Evolutionary conservation across 2,888 invertebrate species (phyloP).

Genomic region (Lepidonotus clava): DNA sequence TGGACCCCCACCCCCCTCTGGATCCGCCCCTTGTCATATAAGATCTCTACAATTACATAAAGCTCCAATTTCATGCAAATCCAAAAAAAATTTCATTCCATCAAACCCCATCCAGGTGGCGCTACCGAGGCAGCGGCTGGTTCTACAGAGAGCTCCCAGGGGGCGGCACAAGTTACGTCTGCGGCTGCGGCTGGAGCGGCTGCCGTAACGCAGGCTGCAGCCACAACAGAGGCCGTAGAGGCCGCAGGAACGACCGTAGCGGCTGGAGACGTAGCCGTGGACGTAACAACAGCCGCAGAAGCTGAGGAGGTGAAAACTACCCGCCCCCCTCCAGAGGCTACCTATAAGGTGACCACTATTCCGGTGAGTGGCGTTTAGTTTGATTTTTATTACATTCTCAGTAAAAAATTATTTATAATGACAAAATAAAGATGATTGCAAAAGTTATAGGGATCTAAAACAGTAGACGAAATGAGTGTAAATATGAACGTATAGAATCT

Average conservation of each 20-base stretch:
- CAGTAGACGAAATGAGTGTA: background rate
- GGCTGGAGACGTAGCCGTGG: background rate
- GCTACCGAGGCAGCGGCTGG: background rate
- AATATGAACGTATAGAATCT: background rate
- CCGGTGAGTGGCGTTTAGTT: background rate
- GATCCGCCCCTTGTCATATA: no score
- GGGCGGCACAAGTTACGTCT: background rate
- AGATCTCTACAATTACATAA: no score
- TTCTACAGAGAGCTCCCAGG: background rate
- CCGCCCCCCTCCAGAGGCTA: constrained; percentile 12
- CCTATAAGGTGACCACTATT: constrained; percentile 17
- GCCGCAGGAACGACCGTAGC: background rate
- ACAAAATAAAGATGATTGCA: background rate
- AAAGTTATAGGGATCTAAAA: background rate
- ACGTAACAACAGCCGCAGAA: background rate
- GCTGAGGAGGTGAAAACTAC: background rate
- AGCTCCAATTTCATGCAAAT: no score
- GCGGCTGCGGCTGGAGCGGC: background rate
- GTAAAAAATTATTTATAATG: background rate
- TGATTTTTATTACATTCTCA: background rate
- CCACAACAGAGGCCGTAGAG: background rate
- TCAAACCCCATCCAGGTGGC: background rate
- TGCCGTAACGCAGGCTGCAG: background rate
- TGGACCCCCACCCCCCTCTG: no score
- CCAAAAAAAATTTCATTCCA: no score